Percentiles rank a stretch among this genome's conserved stretches.
Conservation (phyloP, 2,113 vertebrate species). For the Xiphophorus couchianus region DNA sequence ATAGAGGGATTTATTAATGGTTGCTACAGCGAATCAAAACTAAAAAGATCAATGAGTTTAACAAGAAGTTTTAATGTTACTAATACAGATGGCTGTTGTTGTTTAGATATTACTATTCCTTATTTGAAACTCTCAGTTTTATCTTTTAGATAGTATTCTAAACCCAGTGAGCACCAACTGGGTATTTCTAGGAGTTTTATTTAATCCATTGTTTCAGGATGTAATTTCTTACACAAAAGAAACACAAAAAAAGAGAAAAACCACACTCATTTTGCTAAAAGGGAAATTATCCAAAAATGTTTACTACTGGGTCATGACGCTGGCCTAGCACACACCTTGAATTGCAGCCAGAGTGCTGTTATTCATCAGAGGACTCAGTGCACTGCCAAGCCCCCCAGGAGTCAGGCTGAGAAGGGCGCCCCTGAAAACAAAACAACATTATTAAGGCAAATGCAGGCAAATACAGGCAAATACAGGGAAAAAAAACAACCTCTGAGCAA, state of each 20-base stretch:
- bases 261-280: no score
- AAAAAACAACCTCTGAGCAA: neutral
- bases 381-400: conserved; percentile 89
- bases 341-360: conserved; percentile 98
- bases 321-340: conserved; percentile 83
- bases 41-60: neutral
- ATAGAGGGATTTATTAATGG: no score
- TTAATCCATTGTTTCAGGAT: neutral
- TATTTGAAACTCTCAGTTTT: neutral
- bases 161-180: neutral
- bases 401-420: conserved; percentile 95
- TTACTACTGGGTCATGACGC: neutral
- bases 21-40: neutral
- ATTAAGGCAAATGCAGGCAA: neutral
- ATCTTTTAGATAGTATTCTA: neutral
- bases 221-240: neutral
- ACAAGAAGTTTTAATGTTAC: neutral
- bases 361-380: conserved; percentile 95
- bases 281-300: neutral
- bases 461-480: no score
- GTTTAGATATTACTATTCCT: neutral
- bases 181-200: neutral
- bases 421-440: conserved; percentile 70
- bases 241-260: no score
- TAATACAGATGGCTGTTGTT: neutral